These are phyloP conservation scores for Cnemophilus loriae DNA, from an alignment of 2,113 vertebrate genomes.

Conservation along the genomic window DNA sequence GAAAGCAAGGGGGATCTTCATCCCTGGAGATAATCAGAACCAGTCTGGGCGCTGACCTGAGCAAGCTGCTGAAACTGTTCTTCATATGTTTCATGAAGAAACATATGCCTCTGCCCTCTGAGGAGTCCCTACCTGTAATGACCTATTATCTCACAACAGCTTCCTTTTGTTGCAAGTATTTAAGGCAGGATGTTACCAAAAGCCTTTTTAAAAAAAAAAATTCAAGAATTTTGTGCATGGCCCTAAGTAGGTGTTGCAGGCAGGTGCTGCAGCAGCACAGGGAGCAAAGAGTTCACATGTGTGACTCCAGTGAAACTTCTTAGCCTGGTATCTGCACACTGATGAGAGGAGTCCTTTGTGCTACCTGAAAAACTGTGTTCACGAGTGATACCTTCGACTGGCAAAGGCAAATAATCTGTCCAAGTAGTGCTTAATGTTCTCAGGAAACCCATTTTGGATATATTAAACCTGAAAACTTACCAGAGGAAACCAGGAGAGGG, in stretches of 20 bases:
- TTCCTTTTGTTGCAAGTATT: background rate
- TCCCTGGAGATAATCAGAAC: background rate
- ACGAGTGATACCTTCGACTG: rapidly evolving
- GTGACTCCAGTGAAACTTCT: background rate
- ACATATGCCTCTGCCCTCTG: background rate
- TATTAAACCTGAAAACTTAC: constrained; percentile 33
- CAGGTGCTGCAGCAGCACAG: background rate
- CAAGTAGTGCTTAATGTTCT: background rate
- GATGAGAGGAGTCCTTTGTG: background rate
- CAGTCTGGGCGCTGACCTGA: background rate
- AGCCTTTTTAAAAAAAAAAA: background rate
- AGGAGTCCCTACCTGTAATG: background rate
- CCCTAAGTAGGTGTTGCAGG: rapidly evolving
- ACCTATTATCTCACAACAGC: background rate
- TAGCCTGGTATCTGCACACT: background rate
- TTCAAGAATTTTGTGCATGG: background rate
- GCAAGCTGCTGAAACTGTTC: background rate
- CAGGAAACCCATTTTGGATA: background rate
- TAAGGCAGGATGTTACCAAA: background rate
- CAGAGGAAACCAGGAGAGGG: constrained; percentile 74
- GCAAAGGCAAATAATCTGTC: background rate
- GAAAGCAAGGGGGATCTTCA: background rate
- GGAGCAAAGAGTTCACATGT: background rate
- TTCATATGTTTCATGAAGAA: background rate
- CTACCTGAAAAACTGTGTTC: background rate